phyloP scores from a whole-genome alignment of 2,113 vertebrate species.

The Sebastes schlegelii region DNA sequence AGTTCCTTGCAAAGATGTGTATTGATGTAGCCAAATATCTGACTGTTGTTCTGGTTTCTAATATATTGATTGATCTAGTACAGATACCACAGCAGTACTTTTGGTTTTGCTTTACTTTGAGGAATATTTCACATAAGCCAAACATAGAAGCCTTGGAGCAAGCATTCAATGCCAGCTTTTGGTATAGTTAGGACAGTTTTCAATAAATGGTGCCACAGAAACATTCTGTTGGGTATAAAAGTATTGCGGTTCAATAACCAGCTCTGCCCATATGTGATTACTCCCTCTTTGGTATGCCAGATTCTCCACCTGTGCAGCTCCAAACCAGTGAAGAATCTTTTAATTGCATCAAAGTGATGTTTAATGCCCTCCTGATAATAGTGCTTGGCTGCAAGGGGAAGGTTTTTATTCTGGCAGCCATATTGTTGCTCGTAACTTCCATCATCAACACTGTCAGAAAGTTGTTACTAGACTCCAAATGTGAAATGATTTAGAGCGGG shows the following conservation, averaged over 20 bases:
- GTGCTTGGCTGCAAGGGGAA: neutral
- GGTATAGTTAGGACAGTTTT: neutral
- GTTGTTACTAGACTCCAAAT: conserved; percentile 35
- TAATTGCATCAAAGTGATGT: conserved; percentile 35
- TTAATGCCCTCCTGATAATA: conserved; percentile 32
- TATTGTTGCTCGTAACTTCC: conserved; percentile 42
- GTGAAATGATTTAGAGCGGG: conserved; percentile 58
- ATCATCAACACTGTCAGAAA: conserved; percentile 38
- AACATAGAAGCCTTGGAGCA: neutral
- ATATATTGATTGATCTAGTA: too few species aligned
- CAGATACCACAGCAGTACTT: neutral
- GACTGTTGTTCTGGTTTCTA: neutral
- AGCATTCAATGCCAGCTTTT: neutral
- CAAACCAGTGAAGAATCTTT: conserved; percentile 12
- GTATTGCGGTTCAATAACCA: neutral
- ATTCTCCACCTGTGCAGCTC: conserved; percentile 1
- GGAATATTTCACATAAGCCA: neutral
- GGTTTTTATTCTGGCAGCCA: conserved; percentile 40
- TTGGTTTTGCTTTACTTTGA: neutral
- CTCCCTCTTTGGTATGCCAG: neutral
- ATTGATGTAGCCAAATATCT: neutral
- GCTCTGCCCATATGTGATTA: neutral
- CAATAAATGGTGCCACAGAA: neutral
- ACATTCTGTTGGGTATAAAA: neutral
- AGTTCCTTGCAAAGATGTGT: neutral